phyloP scores from a whole-genome alignment of 2,113 vertebrate species.

The Apaloderma vittatum region DNA sequence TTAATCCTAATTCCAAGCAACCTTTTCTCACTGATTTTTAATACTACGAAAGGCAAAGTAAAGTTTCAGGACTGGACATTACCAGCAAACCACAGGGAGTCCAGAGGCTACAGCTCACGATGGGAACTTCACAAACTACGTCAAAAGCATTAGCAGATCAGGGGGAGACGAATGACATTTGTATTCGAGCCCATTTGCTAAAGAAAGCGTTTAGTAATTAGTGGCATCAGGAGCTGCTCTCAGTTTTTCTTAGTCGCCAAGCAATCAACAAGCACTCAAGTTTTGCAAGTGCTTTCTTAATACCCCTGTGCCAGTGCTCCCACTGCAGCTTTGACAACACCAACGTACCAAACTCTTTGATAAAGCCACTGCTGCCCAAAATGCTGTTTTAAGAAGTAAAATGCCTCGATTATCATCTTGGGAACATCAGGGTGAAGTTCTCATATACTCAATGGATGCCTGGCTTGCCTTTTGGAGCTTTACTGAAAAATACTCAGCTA shows the following conservation, averaged over 20 bases:
- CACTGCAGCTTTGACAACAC: too few relatives aligned
- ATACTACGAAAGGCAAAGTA: neutral
- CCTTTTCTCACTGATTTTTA: neutral
- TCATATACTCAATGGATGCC: accelerated
- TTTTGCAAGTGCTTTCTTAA: neutral
- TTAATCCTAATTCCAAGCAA: neutral
- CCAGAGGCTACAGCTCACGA: neutral
- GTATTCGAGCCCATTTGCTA: neutral
- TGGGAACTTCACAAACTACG: neutral
- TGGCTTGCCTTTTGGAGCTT: neutral
- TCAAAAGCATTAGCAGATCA: conserved; percentile 16
- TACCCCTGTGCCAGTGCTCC: neutral
- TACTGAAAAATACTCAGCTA: neutral
- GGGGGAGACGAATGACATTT: neutral
- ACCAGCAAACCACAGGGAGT: conserved; percentile 5
- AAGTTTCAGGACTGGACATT: neutral
- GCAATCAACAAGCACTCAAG: neutral
- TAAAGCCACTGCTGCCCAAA: neutral
- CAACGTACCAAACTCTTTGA: neutral
- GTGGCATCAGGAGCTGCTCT: neutral
- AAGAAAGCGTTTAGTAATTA: neutral
- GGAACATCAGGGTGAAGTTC: neutral
- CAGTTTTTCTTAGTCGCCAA: neutral
- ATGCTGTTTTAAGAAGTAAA: neutral
- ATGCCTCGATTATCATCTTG: neutral